phyloP scores from a whole-genome alignment of 2,797 vertebrate genomes.

The Microhierax caerulescens region DNA sequence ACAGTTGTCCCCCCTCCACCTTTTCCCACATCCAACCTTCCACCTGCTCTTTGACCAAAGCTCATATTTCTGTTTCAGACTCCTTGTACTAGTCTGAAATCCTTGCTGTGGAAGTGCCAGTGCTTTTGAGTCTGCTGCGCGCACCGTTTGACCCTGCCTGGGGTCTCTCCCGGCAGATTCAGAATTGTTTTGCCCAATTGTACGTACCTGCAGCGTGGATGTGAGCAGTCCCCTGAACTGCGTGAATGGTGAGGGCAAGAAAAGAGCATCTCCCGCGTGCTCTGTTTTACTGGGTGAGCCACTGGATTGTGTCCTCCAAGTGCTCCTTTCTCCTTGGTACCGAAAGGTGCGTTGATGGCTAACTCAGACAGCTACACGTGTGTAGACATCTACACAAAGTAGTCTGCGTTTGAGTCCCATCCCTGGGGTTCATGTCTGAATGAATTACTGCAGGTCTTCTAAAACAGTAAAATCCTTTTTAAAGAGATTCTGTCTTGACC shows the following conservation, averaged over 20 bases:
- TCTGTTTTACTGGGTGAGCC: background rate
- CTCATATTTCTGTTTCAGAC: background rate
- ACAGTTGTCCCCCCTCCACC: too few relatives aligned
- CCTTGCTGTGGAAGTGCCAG: background rate
- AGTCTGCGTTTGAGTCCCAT: background rate
- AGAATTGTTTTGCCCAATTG: background rate
- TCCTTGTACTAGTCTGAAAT: background rate
- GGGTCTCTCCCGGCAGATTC: background rate
- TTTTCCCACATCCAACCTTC: background rate
- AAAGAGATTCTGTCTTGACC: background rate
- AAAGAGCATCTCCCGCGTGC: background rate
- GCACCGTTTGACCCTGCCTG: background rate
- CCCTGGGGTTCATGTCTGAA: background rate
- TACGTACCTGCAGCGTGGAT: background rate
- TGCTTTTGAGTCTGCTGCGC: background rate
- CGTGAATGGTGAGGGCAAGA: background rate
- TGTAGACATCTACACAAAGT: background rate
- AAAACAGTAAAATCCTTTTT: background rate
- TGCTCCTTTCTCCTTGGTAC: background rate
- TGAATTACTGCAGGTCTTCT: background rate
- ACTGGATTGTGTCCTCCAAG: background rate
- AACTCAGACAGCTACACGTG: background rate
- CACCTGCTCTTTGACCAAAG: background rate
- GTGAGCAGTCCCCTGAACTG: background rate
- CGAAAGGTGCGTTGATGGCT: too few relatives aligned